phyloP scores from a whole-genome alignment of 1,140 invertebrate species.

The Penaeus vannamei region DNA sequence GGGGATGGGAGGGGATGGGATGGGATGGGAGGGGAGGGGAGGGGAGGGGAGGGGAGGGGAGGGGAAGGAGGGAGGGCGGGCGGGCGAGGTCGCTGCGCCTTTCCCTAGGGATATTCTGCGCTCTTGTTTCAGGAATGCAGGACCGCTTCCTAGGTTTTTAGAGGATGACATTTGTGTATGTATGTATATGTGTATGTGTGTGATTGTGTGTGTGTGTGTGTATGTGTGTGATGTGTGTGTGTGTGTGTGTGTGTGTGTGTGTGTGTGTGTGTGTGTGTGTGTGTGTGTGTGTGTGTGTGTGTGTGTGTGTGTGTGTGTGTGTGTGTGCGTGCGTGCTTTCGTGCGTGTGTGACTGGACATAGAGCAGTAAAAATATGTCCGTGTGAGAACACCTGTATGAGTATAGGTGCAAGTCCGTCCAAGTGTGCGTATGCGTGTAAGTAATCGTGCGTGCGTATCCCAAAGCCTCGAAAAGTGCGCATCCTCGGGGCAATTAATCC shows the following conservation, averaged over 20 bases:
- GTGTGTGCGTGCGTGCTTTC: background rate
- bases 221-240: conserved; percentile 4
- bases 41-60: too few relatives aligned
- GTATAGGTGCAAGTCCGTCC: too few relatives aligned
- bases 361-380: background rate
- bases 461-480: too few relatives aligned
- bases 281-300: background rate
- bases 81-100: too few relatives aligned
- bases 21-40: too few relatives aligned
- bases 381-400: background rate
- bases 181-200: conserved; percentile 3
- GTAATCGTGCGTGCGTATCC: background rate
- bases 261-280: background rate
- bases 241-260: conserved; percentile 24
- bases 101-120: too few relatives aligned
- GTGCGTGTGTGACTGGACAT: background rate
- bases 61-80: too few relatives aligned
- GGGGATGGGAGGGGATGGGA: too few relatives aligned
- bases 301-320: conserved; percentile 14
- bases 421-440: background rate
- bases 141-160: too few relatives aligned
- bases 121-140: too few relatives aligned
- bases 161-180: background rate
- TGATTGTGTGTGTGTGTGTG: conserved; percentile 28
- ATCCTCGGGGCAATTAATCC: too few relatives aligned